Evolutionary conservation across 2,888 invertebrate genomes (phyloP), one percentile per base, ranked within the genome.

Genomic region (Eupithecia insigniata): DNA sequence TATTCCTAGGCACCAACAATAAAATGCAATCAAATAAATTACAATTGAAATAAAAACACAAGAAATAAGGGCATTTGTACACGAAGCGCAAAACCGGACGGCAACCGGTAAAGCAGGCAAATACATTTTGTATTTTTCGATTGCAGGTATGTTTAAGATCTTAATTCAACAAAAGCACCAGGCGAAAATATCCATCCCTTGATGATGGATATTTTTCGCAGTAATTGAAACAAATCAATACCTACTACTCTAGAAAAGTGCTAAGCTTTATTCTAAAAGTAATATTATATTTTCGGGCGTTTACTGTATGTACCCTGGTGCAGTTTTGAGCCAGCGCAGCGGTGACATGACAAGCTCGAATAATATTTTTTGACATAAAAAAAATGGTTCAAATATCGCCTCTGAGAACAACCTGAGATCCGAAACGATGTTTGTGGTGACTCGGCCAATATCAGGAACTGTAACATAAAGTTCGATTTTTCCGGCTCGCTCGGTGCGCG

Each of bases 21-120:
- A 71, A 74, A 72, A 68, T 16, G 65, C 71, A 74, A 71, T 76
- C 76, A 72, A 71, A 74, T 74, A 74, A 71, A 74, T 74, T 70
- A 72, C 70, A 60, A 70, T 72, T 62, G 39, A 70, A 75, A 64
- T 73, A 67, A 71, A 72, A 76, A 64, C 71, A 70, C 66, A 39
- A 64, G 67, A 70, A 73, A 74, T 76, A 74, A 76, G 22, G 62
- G 28, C 69, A 16, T 36, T 65, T 39, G 22, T 65, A 62, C 34
- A 62, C 62, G 60, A 28, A 18, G 30, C 16, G 14, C 14, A 30
- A 22, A 51, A 60, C 16, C 60, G 7, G 28, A 30, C 60, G 30
- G 60, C 4, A 60, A 34, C 22, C 16, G 26, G 22, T 4, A 22
- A 22, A 12, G 22, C 61, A 39, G 14, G 26, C 58, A 14, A 12